These are phyloP conservation scores for Drosophila atripex DNA, from an alignment of 2,888 invertebrate genomes.

Conservation along the genomic window DNA sequence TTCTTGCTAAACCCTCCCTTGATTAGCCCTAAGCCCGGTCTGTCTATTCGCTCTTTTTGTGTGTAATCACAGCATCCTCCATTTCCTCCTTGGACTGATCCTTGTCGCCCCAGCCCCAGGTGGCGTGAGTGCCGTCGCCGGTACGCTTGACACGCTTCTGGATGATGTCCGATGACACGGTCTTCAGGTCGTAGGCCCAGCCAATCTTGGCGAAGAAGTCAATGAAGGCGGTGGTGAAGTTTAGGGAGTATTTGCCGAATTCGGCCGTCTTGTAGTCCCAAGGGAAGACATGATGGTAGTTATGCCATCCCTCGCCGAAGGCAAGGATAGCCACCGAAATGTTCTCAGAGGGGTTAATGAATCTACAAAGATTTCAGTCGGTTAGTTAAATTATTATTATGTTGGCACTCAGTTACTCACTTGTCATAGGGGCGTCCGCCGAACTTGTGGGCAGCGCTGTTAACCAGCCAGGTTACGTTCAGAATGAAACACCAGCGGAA, in stretches of 20 bases:
- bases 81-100: conserved; percentile 86
- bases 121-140: conserved; percentile 89
- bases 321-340: conserved; percentile 86
- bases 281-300: conserved; percentile 93
- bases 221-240: conserved; percentile 91
- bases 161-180: conserved; percentile 89
- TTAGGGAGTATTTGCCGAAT: conserved; percentile 89
- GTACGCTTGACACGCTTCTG: conserved; percentile 89
- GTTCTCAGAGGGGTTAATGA: conserved; percentile 89
- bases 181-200: conserved; percentile 94
- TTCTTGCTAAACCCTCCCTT: conserved; percentile 47
- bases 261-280: conserved; percentile 94
- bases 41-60: conserved; percentile 86
- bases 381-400: background rate
- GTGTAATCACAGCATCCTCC: conserved; percentile 85
- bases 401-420: conserved; percentile 79
- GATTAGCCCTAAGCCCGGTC: conserved; percentile 16
- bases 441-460: conserved; percentile 94
- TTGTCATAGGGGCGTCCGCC: conserved; percentile 91
- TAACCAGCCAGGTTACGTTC: conserved; percentile 95
- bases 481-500: conserved; percentile 92
- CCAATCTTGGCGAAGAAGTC: conserved; percentile 93
- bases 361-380: conserved; percentile 74
- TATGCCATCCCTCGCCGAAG: conserved; percentile 92
- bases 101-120: conserved; percentile 93